phyloP scores from a whole-genome alignment of 2,113 vertebrate genomes.

The Microcebus lehilahytsara region DNA sequence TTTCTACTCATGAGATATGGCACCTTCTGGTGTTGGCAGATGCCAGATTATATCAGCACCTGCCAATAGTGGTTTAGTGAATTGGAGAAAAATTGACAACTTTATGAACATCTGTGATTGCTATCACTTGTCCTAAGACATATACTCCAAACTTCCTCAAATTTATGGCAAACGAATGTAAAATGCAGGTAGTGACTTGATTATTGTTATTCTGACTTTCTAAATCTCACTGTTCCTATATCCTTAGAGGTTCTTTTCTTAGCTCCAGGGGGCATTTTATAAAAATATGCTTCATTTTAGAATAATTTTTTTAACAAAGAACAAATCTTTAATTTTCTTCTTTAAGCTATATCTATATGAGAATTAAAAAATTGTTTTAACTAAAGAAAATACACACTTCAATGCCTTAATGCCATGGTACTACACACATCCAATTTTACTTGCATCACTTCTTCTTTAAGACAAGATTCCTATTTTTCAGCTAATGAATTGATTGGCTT shows the following conservation, averaged over 20 bases:
- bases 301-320: background rate
- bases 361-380: background rate
- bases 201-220: conserved; percentile 7
- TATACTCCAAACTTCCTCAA: background rate
- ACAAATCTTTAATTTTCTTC: background rate
- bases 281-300: background rate
- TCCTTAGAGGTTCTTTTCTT: background rate
- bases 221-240: background rate
- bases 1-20: conserved; percentile 47
- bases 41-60: conserved; percentile 46
- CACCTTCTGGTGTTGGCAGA: conserved; percentile 32
- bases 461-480: background rate
- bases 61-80: conserved; percentile 62
- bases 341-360: background rate
- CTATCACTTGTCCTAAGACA: background rate
- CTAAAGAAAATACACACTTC: background rate
- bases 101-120: conserved; percentile 33
- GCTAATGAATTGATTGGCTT: background rate
- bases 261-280: background rate
- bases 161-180: background rate
- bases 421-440: background rate
- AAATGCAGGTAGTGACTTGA: background rate
- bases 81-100: conserved; percentile 8
- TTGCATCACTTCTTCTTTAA: background rate
- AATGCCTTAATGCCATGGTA: background rate